phyloP scores from a whole-genome alignment of 2,888 invertebrate genomes.

The Drosophila ezoana region DNA sequence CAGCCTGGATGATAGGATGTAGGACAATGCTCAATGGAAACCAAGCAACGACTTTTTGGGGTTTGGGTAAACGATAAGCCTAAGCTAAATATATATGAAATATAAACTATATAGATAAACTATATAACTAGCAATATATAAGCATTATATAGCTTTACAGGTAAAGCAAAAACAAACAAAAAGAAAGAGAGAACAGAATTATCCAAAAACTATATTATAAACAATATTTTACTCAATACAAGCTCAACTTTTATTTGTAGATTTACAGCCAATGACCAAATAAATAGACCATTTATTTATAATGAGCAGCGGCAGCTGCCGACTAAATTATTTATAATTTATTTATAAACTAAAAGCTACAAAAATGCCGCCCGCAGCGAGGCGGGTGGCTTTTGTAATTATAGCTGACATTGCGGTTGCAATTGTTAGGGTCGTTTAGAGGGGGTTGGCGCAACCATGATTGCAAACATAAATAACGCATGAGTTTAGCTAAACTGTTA shows the following conservation, averaged over 20 bases:
- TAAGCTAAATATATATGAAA: constrained; percentile 23
- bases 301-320: constrained; percentile 42
- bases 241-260: constrained; percentile 40
- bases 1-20: constrained; percentile 83
- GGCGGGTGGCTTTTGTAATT: constrained; percentile 23
- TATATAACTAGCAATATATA: constrained; percentile 22
- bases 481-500: constrained; percentile 22
- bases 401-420: constrained; percentile 7
- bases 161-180: constrained; percentile 60
- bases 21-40: constrained; percentile 28
- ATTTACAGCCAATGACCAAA: constrained; percentile 48
- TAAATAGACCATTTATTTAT: constrained; percentile 51
- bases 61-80: constrained; percentile 40
- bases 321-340: constrained; percentile 19
- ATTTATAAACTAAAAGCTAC: constrained; percentile 22
- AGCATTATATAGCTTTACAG: constrained; percentile 47
- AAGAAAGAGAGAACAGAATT: constrained; percentile 21
- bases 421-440: not conserved
- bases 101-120: constrained; percentile 12
- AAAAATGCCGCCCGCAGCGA: not conserved
- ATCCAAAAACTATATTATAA: constrained; percentile 56
- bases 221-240: constrained; percentile 21
- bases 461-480: constrained; percentile 20
- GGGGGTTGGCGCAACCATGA: constrained; percentile 6
- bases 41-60: constrained; percentile 54